phyloP scores from a whole-genome alignment of 30 jellyfish, hydroid and myxozoan genomes.

The Pelagia noctiluca region DNA sequence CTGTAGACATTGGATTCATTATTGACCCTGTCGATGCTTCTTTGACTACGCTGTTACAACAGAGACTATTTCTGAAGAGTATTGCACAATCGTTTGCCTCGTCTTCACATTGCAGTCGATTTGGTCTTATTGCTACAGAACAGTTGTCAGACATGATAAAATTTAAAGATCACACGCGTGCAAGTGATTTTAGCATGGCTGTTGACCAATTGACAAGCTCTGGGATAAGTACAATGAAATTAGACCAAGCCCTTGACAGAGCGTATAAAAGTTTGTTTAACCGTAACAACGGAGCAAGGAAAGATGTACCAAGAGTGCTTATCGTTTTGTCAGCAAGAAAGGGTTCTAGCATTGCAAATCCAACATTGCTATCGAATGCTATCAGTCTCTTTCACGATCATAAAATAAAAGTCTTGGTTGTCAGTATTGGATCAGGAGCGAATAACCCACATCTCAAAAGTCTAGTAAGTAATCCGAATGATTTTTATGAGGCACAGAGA shows the following conservation, averaged over 20 bases:
- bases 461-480: not conserved
- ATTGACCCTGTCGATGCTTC: not conserved
- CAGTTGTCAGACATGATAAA: constrained; percentile 22
- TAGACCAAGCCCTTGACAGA: constrained; percentile 47
- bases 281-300: constrained; percentile 50
- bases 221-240: constrained; percentile 23
- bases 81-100: not conserved
- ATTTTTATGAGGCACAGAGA: not conserved
- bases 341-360: constrained; percentile 21
- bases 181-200: constrained; percentile 28
- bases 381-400: constrained; percentile 28
- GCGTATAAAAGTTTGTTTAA: constrained; percentile 45
- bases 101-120: constrained; percentile 14
- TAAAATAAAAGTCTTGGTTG: not conserved
- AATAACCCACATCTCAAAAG: not conserved
- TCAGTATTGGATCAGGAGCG: not conserved
- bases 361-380: constrained; percentile 35
- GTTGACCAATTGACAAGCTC: constrained; percentile 36
- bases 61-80: not conserved
- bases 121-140: constrained; percentile 33
- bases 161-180: constrained; percentile 23
- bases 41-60: not conserved
- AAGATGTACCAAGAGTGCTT: constrained; percentile 51
- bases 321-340: constrained; percentile 53
- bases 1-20: constrained; percentile 18